Conservation (phyloP, 2,113 vertebrate genomes). For the Chamaea fasciata region DNA sequence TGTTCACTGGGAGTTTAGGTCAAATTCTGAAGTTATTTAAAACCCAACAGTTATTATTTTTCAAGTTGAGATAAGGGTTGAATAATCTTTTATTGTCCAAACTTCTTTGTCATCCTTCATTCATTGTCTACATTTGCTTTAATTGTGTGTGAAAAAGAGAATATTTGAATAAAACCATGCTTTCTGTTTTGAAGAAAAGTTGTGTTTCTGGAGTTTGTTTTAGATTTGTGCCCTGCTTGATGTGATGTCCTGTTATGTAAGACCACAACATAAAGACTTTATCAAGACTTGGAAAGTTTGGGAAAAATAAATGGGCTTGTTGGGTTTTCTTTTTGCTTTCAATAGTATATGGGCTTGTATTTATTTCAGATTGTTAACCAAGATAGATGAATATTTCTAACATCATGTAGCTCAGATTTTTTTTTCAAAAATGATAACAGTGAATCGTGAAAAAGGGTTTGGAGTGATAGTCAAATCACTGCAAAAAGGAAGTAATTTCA, state of each 20-base stretch:
- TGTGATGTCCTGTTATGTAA: background rate
- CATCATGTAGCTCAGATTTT: background rate
- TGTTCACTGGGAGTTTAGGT: background rate
- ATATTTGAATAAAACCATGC: background rate
- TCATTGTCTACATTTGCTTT: background rate
- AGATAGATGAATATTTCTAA: background rate
- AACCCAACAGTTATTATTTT: background rate
- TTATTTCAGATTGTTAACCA: background rate
- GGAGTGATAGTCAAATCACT: background rate
- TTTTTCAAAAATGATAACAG: background rate
- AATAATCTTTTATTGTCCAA: background rate
- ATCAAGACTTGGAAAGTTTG: background rate
- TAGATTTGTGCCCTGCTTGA: background rate
- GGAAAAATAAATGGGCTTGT: background rate
- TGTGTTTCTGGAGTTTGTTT: background rate
- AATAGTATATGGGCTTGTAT: background rate
- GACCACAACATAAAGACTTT: background rate
- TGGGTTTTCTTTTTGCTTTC: background rate
- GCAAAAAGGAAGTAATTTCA: background rate
- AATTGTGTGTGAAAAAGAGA: background rate
- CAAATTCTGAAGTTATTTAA: background rate
- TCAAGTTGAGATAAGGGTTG: background rate
- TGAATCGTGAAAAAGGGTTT: background rate
- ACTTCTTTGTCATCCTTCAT: background rate
- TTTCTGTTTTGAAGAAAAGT: background rate